phyloP scores from a whole-genome alignment of 2,797 vertebrate genomes.

The Scolopax bukidnonensis region DNA sequence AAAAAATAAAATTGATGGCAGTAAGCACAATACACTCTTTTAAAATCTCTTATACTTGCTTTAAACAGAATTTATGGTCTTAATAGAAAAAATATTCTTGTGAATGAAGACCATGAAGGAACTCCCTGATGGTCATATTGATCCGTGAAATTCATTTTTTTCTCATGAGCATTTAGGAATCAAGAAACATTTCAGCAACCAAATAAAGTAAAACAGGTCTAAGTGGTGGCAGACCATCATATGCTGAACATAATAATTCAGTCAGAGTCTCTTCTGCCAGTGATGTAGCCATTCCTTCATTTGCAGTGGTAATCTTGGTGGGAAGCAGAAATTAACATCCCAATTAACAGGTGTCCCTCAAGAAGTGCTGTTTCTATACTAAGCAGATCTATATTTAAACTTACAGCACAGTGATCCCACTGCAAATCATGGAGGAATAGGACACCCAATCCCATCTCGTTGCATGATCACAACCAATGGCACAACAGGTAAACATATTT shows the following conservation, averaged over 20 bases:
- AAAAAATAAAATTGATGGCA: neutral
- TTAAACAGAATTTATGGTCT: neutral
- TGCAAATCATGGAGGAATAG: neutral
- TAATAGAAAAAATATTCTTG: neutral
- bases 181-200: neutral
- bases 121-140: neutral
- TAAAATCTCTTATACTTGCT: neutral
- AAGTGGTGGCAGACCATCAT: neutral
- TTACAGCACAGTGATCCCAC: neutral
- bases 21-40: neutral
- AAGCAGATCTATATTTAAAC: neutral
- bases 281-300: neutral
- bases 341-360: constrained; percentile 25
- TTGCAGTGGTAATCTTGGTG: neutral
- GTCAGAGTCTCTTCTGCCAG: neutral
- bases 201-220: neutral
- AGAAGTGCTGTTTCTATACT: neutral
- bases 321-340: neutral
- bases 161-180: neutral
- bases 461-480: neutral
- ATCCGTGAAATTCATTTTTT: neutral
- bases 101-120: neutral
- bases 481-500: neutral
- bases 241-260: neutral
- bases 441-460: neutral